phyloP scores from a whole-genome alignment of 2,888 invertebrate genomes.

The Philereme vetulata region DNA sequence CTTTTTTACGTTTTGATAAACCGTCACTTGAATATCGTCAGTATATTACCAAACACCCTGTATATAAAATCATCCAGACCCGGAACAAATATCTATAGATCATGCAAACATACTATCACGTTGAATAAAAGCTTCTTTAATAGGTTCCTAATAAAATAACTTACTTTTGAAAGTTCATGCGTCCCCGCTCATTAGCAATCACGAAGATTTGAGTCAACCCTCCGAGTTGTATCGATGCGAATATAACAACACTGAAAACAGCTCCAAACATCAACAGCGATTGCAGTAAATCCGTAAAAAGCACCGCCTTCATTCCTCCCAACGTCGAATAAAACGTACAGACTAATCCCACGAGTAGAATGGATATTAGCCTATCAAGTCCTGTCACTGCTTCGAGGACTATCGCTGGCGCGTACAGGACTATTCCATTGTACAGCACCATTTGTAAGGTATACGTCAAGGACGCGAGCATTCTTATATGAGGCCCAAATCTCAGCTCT shows the following conservation, averaged over 20 bases:
- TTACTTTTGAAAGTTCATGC: slow-evolving; percentile 89
- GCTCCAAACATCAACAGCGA: slow-evolving; percentile 93
- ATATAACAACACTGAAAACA: slow-evolving; percentile 90
- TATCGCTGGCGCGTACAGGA: slow-evolving; percentile 96
- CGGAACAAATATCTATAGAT: too few species aligned
- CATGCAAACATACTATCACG: too few species aligned
- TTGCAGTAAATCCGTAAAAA: slow-evolving; percentile 94
- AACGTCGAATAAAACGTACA: slow-evolving; percentile 94
- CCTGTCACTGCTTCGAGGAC: slow-evolving; percentile 94
- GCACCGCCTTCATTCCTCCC: slow-evolving; percentile 96
- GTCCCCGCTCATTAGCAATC: slow-evolving; percentile 86
- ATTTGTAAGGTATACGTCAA: slow-evolving; percentile 94
- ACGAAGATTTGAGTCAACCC: slow-evolving; percentile 88
- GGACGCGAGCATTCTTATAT: slow-evolving; percentile 90
- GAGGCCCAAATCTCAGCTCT: slow-evolving; percentile 92
- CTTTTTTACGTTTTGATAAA: too few species aligned
- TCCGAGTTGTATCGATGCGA: slow-evolving; percentile 87
- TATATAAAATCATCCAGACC: too few species aligned
- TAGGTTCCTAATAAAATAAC: slow-evolving; percentile 30
- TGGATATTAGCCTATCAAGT: slow-evolving; percentile 88
- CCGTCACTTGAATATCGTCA: too few species aligned
- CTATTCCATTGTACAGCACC: slow-evolving; percentile 95
- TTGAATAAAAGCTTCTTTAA: neutral
- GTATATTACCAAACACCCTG: too few species aligned
- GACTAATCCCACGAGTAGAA: slow-evolving; percentile 89